Conservation (phyloP, 2,113 vertebrate species). For the Lagopus leucura region DNA sequence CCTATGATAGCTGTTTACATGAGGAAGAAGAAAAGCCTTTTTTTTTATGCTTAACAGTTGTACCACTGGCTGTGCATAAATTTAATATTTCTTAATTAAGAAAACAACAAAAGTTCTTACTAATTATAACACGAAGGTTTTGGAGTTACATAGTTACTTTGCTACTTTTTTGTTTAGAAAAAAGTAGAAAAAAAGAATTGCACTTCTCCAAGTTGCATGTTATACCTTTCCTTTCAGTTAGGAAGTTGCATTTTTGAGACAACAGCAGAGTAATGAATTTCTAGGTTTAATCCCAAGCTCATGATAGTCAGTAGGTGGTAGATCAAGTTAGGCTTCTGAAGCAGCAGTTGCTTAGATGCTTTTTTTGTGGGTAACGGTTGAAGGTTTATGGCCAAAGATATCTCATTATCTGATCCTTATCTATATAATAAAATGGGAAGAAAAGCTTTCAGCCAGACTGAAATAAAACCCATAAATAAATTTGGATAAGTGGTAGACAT, state of each 20-base stretch:
- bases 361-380: not conserved
- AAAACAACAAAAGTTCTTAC: not conserved
- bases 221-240: not conserved
- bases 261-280: not conserved
- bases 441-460: not conserved
- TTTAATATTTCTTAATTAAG: not conserved
- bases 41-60: not conserved
- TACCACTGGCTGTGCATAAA: not conserved
- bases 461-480: not conserved
- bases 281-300: not conserved
- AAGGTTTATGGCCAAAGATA: not conserved
- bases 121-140: rapidly evolving
- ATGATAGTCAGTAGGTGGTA: not conserved
- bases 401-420: not conserved
- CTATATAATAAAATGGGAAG: not conserved
- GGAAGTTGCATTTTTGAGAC: not conserved
- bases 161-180: not conserved
- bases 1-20: not conserved
- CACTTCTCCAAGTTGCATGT: not conserved
- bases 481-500: not conserved
- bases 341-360: not conserved
- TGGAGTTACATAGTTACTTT: not conserved
- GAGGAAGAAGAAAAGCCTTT: not conserved
- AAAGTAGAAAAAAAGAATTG: not conserved
- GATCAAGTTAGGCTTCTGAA: not conserved